A percentile compares a stretch with the other conserved stretches of the same genome.
Conservation (phyloP, 2,113 vertebrate genomes). For the Barbus barbus region DNA sequence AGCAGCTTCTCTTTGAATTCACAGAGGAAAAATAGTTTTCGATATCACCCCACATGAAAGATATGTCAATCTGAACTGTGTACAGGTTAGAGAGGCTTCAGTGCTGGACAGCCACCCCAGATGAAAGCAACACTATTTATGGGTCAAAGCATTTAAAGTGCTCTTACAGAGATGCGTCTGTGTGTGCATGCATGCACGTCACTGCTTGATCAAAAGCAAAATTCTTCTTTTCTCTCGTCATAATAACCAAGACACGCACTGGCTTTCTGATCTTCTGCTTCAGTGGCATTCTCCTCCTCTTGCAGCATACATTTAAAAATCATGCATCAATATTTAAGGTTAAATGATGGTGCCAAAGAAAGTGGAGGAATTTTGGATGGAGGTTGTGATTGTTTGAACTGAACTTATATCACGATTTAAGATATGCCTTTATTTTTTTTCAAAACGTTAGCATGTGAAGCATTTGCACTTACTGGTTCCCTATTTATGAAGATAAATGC, state of each 20-base stretch:
- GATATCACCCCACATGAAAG: constrained; percentile 31
- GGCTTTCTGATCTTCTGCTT: constrained; percentile 28
- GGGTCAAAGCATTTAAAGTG: constrained; percentile 41
- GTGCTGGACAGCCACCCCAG: constrained; percentile 17
- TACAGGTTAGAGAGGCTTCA: constrained; percentile 35
- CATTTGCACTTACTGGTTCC: background rate
- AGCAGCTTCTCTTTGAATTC: constrained; percentile 36
- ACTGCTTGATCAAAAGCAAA: constrained; percentile 22
- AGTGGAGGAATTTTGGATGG: background rate
- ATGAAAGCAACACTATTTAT: constrained; percentile 36
- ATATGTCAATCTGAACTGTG: constrained; percentile 26
- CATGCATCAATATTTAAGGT: background rate
- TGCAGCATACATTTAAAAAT: background rate
- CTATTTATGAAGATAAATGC: background rate
- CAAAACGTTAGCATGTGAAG: background rate
- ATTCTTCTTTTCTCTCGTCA: background rate
- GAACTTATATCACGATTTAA: background rate
- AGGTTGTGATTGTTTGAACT: background rate
- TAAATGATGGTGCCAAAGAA: background rate
- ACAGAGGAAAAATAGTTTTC: constrained; percentile 13
- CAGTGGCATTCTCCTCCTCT: background rate
- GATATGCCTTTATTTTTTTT: background rate
- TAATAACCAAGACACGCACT: background rate
- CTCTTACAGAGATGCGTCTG: background rate
- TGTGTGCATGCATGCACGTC: constrained; percentile 10